A percentile compares a stretch with the other conserved stretches of the same genome.
These are phyloP conservation scores for Leptobrachium leishanense DNA, from an alignment of 2,113 vertebrate genomes.

Conservation along the genomic window DNA sequence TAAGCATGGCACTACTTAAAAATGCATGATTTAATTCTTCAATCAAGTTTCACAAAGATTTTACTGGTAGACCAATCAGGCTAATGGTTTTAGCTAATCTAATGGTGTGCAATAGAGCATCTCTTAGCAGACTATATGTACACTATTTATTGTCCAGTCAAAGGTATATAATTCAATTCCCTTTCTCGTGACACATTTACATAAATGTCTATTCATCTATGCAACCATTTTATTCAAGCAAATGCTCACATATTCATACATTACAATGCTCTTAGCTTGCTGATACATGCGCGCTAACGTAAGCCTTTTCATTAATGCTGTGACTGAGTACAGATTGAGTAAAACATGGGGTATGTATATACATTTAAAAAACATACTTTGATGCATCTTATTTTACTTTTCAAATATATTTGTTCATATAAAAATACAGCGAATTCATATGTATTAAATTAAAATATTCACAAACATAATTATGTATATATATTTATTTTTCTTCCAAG, in stretches of 20 bases:
- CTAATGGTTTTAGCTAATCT: background rate
- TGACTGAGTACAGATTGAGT: too few relatives aligned
- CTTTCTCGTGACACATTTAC: background rate
- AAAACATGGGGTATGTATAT: too few relatives aligned
- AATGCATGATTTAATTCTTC: background rate
- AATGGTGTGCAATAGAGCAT: background rate
- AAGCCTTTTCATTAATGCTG: too few relatives aligned
- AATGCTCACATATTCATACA: background rate
- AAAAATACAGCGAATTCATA: too few relatives aligned
- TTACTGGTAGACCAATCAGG: slow-evolving; percentile 2
- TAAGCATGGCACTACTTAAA: background rate
- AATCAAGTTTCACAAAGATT: background rate
- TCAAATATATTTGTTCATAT: too few relatives aligned
- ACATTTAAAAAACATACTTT: too few relatives aligned
- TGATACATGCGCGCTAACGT: too few relatives aligned
- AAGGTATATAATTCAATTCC: background rate
- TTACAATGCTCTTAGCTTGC: background rate
- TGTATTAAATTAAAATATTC: too few relatives aligned
- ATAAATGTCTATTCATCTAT: slow-evolving; percentile 3
- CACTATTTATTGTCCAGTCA: background rate
- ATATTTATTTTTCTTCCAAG: too few relatives aligned
- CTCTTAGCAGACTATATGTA: background rate
- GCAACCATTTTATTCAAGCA: background rate
- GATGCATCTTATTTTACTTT: too few relatives aligned
- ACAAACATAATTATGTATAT: too few relatives aligned